phyloP scores from a whole-genome alignment of 2,797 vertebrate genomes.

The Heteromormyrus szaboi region DNA sequence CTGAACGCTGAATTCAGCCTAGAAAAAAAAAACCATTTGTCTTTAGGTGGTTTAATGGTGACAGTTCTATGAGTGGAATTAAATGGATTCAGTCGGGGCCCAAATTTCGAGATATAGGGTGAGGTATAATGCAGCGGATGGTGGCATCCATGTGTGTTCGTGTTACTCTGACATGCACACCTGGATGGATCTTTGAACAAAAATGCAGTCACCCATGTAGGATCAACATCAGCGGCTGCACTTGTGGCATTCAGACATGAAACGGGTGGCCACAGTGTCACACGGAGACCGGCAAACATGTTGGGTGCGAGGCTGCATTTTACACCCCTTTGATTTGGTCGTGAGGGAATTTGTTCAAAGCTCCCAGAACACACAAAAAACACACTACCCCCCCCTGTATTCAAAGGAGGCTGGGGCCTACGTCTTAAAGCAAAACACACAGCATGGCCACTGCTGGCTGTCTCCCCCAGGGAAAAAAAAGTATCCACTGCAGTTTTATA shows the following conservation, averaged over 20 bases:
- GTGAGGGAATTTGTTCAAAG: slow-evolving; percentile 41
- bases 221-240: not conserved
- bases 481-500: not conserved
- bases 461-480: not conserved
- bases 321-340: slow-evolving; percentile 57
- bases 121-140: not conserved
- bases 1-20: slow-evolving; percentile 94
- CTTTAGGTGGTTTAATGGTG: slow-evolving; percentile 93
- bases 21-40: slow-evolving; percentile 92
- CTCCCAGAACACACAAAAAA: not conserved
- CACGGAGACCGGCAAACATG: slow-evolving; percentile 37
- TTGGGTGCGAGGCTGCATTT: slow-evolving; percentile 42
- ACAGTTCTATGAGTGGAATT: slow-evolving; percentile 85
- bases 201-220: not conserved
- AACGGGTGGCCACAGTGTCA: slow-evolving; percentile 47
- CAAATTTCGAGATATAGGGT: not conserved
- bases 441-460: not conserved
- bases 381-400: not conserved
- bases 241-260: slow-evolving; percentile 39
- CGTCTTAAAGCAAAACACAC: not conserved
- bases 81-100: slow-evolving; percentile 43
- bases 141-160: not conserved
- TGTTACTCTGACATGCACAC: not conserved
- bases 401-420: not conserved
- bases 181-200: not conserved